These are phyloP conservation scores for Scaeva pyrastri DNA, from an alignment of 2,888 invertebrate species.

Conservation along the genomic window DNA sequence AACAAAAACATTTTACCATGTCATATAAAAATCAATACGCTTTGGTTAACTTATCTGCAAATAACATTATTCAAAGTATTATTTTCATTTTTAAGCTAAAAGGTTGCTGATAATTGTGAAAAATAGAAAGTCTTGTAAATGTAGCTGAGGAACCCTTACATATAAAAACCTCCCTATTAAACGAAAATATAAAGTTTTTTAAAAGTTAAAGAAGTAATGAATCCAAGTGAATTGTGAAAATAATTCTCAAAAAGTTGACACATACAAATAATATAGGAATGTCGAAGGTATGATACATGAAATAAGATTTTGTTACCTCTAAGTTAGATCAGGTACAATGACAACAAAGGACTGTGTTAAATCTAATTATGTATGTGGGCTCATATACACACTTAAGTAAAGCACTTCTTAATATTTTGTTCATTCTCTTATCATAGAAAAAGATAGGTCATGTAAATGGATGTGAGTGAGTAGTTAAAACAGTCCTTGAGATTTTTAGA, in stretches of 20 bases:
- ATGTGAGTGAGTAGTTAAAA: background rate
- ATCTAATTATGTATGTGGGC: conserved; percentile 1
- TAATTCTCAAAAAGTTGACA: conserved; percentile 46
- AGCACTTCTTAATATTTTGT: background rate
- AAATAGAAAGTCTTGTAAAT: conserved; percentile 53
- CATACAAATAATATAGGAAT: conserved; percentile 60
- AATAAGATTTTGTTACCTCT: background rate
- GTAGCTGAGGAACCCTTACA: conserved; percentile 17
- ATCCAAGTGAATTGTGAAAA: conserved; percentile 59
- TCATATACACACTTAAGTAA: background rate
- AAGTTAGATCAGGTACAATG: conserved; percentile 1
- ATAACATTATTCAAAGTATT: conserved; percentile 59
- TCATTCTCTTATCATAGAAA: background rate
- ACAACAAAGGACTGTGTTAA: conserved; percentile 17
- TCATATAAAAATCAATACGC: conserved; percentile 70
- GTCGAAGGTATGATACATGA: conserved; percentile 63
- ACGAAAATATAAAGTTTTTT: conserved; percentile 4
- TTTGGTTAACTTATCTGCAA: conserved; percentile 61
- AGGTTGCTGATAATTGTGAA: conserved; percentile 48
- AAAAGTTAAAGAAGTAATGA: conserved; percentile 43
- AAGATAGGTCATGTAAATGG: background rate
- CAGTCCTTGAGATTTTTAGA: background rate
- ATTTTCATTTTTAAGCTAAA: conserved; percentile 56
- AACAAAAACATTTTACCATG: conserved; percentile 45
- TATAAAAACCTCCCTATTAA: background rate